A percentile compares a stretch with the other conserved stretches of the same genome.
Evolutionary conservation across 2,113 vertebrate species (phyloP).

Genomic region (Xiphophorus maculatus): DNA sequence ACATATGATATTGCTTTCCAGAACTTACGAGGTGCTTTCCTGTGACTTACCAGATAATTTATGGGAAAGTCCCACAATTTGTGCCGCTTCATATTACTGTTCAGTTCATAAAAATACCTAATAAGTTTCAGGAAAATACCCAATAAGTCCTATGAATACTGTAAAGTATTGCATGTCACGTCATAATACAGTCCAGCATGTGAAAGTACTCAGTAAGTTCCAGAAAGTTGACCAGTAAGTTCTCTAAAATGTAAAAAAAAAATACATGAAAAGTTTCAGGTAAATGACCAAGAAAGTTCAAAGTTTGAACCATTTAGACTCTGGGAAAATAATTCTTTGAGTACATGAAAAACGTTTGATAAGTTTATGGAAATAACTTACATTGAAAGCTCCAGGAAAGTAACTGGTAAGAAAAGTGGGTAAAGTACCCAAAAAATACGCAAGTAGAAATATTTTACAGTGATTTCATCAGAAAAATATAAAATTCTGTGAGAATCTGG

Average conservation of each 20-base stretch:
- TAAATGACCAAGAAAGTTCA: neutral
- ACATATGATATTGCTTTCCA: neutral
- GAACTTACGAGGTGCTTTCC: neutral
- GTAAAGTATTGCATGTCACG: neutral
- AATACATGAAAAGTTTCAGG: no score
- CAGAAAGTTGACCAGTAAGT: neutral
- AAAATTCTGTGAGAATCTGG: no score
- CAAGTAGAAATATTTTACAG: no score
- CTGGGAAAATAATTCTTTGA: neutral
- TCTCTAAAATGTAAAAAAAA: no score
- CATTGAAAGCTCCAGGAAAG: no score
- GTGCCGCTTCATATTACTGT: neutral
- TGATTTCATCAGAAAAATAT: no score
- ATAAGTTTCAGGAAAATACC: neutral
- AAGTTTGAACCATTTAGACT: neutral
- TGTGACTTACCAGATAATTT: neutral
- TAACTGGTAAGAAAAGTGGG: no score
- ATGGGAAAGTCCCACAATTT: neutral
- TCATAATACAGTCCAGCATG: neutral
- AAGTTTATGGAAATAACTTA: neutral
- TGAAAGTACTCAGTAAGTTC: neutral
- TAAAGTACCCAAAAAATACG: no score
- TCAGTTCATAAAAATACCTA: neutral
- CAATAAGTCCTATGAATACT: neutral
- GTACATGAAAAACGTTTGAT: neutral